Evolutionary conservation across 2,797 vertebrate genomes (phyloP).

Genomic region (Apodemus agrarius): DNA sequence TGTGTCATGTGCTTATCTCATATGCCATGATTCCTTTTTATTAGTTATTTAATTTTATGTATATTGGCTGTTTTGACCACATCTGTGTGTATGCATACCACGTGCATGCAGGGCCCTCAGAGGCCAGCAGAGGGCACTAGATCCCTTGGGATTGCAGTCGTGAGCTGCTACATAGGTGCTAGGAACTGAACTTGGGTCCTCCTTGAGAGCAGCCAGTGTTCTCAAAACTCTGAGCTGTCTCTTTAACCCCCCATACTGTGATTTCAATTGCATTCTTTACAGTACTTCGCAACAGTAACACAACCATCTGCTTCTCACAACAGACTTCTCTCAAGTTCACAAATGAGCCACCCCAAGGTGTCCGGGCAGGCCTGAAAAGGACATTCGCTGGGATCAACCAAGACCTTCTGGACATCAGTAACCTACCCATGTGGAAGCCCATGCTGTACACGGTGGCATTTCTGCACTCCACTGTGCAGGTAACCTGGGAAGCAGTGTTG

Average conservation of each 20-base stretch:
- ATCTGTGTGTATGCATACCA: background rate
- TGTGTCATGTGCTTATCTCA: background rate
- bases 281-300: slow-evolving; percentile 67
- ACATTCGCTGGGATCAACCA: slow-evolving; percentile 92
- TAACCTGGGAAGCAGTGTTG: slow-evolving; percentile 66
- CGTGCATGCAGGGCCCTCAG: background rate
- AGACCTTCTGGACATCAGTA: slow-evolving; percentile 89
- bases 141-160: background rate
- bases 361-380: slow-evolving; percentile 90
- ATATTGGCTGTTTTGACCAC: background rate
- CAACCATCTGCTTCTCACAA: slow-evolving; percentile 66
- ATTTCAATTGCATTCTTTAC: slow-evolving; percentile 23
- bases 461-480: slow-evolving; percentile 91
- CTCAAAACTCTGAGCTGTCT: background rate
- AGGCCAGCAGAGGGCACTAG: background rate
- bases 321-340: slow-evolving; percentile 90
- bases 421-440: slow-evolving; percentile 91
- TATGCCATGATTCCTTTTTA: background rate
- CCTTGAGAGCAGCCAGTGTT: background rate
- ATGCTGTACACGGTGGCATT: slow-evolving; percentile 92
- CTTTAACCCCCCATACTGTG: background rate
- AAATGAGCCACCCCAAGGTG: slow-evolving; percentile 92
- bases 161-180: background rate
- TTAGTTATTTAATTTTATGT: background rate
- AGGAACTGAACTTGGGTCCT: background rate